Evolutionary conservation across 2,888 invertebrate genomes (phyloP).

Genomic region (Schrankia costaestrigalis): DNA sequence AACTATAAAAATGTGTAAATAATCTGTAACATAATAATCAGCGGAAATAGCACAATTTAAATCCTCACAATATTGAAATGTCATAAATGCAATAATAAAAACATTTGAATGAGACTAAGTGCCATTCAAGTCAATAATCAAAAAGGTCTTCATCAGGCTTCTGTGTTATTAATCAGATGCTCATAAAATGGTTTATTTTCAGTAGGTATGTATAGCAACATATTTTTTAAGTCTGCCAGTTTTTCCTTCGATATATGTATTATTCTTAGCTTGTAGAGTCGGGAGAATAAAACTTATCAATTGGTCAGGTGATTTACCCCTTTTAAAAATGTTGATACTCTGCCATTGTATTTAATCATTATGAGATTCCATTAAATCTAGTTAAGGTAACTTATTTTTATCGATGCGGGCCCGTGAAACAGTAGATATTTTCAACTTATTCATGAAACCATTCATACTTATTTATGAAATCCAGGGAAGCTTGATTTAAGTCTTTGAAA

Average conservation of each 20-base stretch:
- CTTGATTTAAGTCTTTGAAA: not conserved
- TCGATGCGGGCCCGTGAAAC: not conserved
- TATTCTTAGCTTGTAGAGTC: not conserved
- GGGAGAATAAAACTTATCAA: not conserved
- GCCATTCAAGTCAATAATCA: not conserved
- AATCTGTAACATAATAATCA: not conserved
- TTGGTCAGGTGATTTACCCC: not conserved
- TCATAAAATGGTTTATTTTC: slow-evolving; percentile 1
- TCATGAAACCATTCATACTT: no score
- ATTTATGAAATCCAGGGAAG: not conserved
- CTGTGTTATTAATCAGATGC: not conserved
- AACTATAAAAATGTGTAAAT: not conserved
- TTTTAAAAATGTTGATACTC: not conserved
- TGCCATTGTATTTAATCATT: not conserved
- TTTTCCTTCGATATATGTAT: slow-evolving; percentile 1
- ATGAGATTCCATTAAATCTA: no score
- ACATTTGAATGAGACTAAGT: not conserved
- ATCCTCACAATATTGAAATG: not conserved
- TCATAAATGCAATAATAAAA: not conserved
- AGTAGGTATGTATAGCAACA: slow-evolving; percentile 1
- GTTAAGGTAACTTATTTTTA: not conserved
- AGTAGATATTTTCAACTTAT: not conserved
- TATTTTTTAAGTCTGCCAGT: not conserved
- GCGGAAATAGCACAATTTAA: not conserved
- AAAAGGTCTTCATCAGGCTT: not conserved